Evolutionary conservation across 2,888 invertebrate species (phyloP), one percentile per base, ranked within the genome.

Genomic region (Hipparchia sbordonii): DNA sequence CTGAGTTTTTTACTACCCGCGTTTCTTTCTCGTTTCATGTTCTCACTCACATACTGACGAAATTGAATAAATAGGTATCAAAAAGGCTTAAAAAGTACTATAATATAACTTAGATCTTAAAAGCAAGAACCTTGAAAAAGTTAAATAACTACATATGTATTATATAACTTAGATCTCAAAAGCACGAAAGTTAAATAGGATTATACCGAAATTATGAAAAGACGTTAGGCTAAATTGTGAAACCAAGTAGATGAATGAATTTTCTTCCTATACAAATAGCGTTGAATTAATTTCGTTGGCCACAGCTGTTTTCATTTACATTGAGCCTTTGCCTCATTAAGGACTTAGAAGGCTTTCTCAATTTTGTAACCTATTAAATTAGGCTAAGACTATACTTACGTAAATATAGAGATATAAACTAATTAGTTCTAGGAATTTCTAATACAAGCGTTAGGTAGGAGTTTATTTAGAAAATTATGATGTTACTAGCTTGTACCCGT

Each of bases 281-380:
- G 52, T 52, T 52, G 33, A 52, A 65, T 65, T 65, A 65, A 65
- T 65, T 65, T 52, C 33, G 51, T 12, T 9, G 51, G 65, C 65
- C 65, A 33, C 67, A 67, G 67, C 67, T 67, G 67, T 57, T 56
- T 67, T 67, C 45, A 67, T 67, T 67, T 57, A 57, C 56, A 13
- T 7, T 56, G 56, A 67, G 67, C 67, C 56, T 10, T 13, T 33
- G 56, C 67, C 33, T 65, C 52, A 65, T 33, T 12, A 33, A 33
- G 52, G 52, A 12, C 9, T 65, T 52, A 33, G 33, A 23, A 13
- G 52, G 65, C 65, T 33, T 23, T 52, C 52, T 65, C 65, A 65
- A 65, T 65, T 65, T 52, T 65, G 65, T 65, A 52, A 33, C 65
- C 52, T 33, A 65, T 65, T 65, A 65, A 51, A 52, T 65, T 65